phyloP scores from a whole-genome alignment of 2,113 vertebrate species.

The Mesocricetus auratus region DNA sequence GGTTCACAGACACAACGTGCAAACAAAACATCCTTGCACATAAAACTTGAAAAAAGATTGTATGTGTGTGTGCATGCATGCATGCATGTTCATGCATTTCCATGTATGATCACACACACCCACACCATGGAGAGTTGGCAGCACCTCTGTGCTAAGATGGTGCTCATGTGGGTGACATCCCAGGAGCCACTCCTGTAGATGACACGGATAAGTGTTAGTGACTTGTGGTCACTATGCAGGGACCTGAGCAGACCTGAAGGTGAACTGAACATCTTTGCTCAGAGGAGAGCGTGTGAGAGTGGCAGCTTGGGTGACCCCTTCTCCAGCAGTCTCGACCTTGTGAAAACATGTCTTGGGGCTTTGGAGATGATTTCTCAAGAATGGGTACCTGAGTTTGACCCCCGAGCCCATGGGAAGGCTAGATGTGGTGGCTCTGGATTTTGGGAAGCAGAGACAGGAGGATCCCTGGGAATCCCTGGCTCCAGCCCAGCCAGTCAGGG shows the following conservation, averaged over 20 bases:
- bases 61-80: too few relatives aligned
- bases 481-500: not conserved
- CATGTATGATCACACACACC: not conserved
- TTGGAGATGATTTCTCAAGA: not conserved
- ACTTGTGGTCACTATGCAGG: not conserved
- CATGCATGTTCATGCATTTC: too few relatives aligned
- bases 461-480: not conserved
- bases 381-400: not conserved
- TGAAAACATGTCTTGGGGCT: too few relatives aligned
- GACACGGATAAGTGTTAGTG: not conserved
- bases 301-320: not conserved
- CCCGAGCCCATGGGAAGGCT: not conserved
- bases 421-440: not conserved
- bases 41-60: not conserved
- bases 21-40: not conserved
- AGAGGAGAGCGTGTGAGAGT: not conserved
- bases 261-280: not conserved
- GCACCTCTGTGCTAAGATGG: not conserved
- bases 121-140: not conserved
- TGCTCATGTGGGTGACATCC: not conserved
- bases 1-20: not conserved
- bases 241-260: not conserved
- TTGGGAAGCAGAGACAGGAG: not conserved
- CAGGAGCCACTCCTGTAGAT: not conserved
- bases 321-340: not conserved